Percentiles rank a stretch among this genome's conserved stretches.
Conservation (phyloP, 2,113 vertebrate species). For the Notothenia rossii region DNA sequence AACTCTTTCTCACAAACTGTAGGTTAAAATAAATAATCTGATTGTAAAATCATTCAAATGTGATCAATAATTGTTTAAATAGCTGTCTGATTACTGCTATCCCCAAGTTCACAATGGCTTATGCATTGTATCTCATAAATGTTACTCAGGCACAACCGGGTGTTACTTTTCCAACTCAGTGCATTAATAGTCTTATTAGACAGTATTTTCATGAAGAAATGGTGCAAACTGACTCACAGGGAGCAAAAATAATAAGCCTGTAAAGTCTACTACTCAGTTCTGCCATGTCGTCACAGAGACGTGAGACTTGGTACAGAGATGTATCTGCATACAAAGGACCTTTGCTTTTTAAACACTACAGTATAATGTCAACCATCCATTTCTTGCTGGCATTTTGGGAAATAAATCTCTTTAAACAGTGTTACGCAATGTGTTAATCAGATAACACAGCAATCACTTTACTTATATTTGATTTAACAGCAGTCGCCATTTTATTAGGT, state of each 20-base stretch:
- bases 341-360: not conserved
- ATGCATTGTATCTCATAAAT: not conserved
- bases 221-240: slow-evolving; percentile 15
- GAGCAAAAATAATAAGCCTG: slow-evolving; percentile 19
- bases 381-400: not conserved
- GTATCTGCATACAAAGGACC: slow-evolving; percentile 2
- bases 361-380: not conserved
- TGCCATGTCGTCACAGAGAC: slow-evolving; percentile 10
- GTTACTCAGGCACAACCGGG: not conserved
- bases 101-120: not conserved
- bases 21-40: slow-evolving; percentile 9
- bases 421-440: not conserved
- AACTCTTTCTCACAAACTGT: slow-evolving; percentile 6
- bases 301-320: not conserved
- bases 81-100: not conserved
- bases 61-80: not conserved
- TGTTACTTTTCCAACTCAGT: not conserved
- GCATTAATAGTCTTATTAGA: slow-evolving; percentile 10
- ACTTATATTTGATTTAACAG: not conserved
- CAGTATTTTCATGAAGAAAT: slow-evolving; percentile 7
- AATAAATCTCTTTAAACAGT: not conserved
- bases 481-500: not conserved
- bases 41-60: slow-evolving; percentile 11
- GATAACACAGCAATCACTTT: not conserved
- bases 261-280: slow-evolving; percentile 8